A percentile compares a stretch with the other conserved stretches of the same genome.
Conservation (phyloP, 2,888 invertebrate species). For the Zygogramma bicolorata region DNA sequence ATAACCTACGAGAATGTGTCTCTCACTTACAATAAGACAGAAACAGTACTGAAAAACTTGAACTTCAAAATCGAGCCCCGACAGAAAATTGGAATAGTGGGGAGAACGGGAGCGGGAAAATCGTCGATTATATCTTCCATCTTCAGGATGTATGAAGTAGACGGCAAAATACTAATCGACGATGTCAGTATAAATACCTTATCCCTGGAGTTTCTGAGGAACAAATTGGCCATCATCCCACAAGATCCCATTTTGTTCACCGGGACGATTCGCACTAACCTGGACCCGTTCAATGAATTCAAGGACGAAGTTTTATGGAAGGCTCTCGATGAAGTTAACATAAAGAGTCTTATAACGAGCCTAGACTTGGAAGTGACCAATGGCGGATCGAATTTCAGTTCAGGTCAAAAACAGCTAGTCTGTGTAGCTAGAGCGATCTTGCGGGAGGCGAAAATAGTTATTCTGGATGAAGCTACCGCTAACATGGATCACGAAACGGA, state of each 20-base stretch:
- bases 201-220: conserved; percentile 80
- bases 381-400: conserved; percentile 32
- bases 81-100: conserved; percentile 82
- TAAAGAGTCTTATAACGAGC: conserved; percentile 69
- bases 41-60: conserved; percentile 79
- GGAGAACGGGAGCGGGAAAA: conserved; percentile 87
- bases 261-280: conserved; percentile 68
- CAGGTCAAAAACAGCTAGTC: conserved; percentile 68
- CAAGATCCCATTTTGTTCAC: conserved; percentile 89
- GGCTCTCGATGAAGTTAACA: conserved; percentile 58
- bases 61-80: conserved; percentile 76
- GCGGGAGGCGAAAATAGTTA: conserved; percentile 66
- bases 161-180: conserved; percentile 86
- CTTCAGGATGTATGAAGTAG: conserved; percentile 81
- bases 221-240: conserved; percentile 84
- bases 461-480: conserved; percentile 71
- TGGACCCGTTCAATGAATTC: conserved; percentile 50
- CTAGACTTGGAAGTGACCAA: conserved; percentile 65
- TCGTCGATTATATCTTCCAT: conserved; percentile 81
- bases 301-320: conserved; percentile 50
- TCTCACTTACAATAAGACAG: conserved; percentile 79
- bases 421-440: conserved; percentile 70
- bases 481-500: conserved; percentile 70
- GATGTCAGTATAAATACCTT: conserved; percentile 76
- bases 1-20: conserved; percentile 76